Percentiles rank a stretch among this genome's conserved stretches.
phyloP scores from a whole-genome alignment of 2,888 invertebrate species.

The Incurvaria masculella region DNA sequence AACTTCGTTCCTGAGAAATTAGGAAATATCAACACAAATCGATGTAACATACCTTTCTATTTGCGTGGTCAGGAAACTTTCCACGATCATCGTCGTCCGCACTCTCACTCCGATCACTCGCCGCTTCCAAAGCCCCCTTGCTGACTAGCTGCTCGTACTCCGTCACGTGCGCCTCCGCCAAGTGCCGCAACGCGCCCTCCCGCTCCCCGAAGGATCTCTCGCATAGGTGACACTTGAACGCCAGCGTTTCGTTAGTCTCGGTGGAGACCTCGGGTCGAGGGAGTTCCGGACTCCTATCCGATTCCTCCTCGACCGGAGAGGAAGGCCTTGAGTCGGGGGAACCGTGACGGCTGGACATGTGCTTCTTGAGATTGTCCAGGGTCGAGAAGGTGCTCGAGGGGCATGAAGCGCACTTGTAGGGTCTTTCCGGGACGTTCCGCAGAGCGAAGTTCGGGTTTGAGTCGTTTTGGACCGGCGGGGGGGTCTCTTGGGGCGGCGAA shows the following conservation, averaged over 20 bases:
- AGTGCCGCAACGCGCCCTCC: conserved; percentile 77
- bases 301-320: conserved; percentile 29
- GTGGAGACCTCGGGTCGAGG: conserved; percentile 20
- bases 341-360: conserved; percentile 70
- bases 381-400: conserved; percentile 82
- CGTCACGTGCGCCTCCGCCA: conserved; percentile 67
- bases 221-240: conserved; percentile 92
- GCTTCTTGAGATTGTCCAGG: conserved; percentile 74
- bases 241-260: conserved; percentile 66
- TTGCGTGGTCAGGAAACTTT: conserved; percentile 83
- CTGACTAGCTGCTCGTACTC: conserved; percentile 81
- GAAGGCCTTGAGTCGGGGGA: conserved; percentile 42
- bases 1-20: too few species aligned
- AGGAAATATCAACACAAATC: too few species aligned
- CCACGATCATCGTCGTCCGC: conserved; percentile 66
- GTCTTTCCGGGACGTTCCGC: conserved; percentile 72
- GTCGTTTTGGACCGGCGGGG: conserved; percentile 23
- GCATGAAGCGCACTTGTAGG: conserved; percentile 76
- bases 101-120: conserved; percentile 63
- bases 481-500: conserved; percentile 25
- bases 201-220: conserved; percentile 82
- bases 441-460: conserved; percentile 43
- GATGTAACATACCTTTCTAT: conserved; percentile 70
- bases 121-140: conserved; percentile 67
- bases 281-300: too few species aligned